phyloP scores from a whole-genome alignment of 2,113 vertebrate genomes.

The Gymnocephalus cernua region DNA sequence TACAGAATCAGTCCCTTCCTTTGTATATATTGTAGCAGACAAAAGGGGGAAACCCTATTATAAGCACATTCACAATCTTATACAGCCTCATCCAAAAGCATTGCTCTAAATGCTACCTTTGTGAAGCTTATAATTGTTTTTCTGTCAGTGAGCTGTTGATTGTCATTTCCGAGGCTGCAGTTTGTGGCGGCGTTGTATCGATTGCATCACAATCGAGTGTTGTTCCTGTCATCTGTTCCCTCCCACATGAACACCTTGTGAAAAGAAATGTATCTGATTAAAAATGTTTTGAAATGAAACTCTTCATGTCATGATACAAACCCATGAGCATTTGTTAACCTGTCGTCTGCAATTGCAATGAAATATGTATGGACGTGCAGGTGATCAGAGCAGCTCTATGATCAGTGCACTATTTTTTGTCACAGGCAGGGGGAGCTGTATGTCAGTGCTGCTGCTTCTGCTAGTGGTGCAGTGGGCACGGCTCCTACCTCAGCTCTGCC shows the following conservation, averaged over 20 bases:
- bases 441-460: slow-evolving; percentile 42
- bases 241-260: background rate
- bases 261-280: background rate
- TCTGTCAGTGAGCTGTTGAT: background rate
- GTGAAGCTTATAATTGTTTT: background rate
- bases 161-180: background rate
- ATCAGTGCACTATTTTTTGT: slow-evolving; percentile 50
- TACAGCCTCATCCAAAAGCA: background rate
- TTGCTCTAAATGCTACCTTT: background rate
- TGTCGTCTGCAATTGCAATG: background rate
- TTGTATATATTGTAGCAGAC: background rate
- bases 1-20: background rate
- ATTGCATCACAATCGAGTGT: background rate
- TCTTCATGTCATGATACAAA: background rate
- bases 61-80: background rate
- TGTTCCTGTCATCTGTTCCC: background rate
- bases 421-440: slow-evolving; percentile 73
- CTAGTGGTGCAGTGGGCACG: slow-evolving; percentile 59
- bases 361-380: background rate
- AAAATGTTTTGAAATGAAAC: slow-evolving; percentile 9
- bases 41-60: background rate
- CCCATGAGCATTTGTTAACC: background rate
- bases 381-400: slow-evolving; percentile 13
- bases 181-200: background rate
- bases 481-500: slow-evolving; percentile 57